A percentile compares a stretch with the other conserved stretches of the same genome.
Evolutionary conservation across 2,888 invertebrate genomes (phyloP).

Genomic region (Aricia artaxerxes): DNA sequence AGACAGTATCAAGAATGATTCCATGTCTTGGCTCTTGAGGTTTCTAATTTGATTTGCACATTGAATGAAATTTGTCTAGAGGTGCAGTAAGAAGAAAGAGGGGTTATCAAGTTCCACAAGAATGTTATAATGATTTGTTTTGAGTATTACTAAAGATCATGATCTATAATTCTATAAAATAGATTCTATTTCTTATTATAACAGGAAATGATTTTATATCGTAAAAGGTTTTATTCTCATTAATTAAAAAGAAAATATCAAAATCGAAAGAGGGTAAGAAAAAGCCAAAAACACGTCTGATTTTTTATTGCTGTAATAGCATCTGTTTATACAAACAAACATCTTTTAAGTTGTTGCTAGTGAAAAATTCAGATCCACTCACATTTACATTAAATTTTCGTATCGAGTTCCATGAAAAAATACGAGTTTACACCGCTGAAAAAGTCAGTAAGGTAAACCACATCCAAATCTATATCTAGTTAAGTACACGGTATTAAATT

Average conservation of each 20-base stretch:
- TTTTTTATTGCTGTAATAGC: constrained; percentile 80
- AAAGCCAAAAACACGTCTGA: constrained; percentile 9
- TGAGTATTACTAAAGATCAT: background rate
- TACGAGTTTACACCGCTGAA: constrained; percentile 49
- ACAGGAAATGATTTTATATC: background rate
- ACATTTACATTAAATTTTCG: constrained; percentile 57
- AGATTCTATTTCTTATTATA: background rate
- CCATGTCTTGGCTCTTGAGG: background rate
- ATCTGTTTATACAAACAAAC: constrained; percentile 75
- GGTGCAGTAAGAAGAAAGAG: background rate
- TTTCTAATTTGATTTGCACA: background rate
- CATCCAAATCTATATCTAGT: constrained; percentile 45
- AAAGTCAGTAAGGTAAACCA: constrained; percentile 46
- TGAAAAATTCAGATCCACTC: constrained; percentile 66
- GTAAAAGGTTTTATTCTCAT: background rate
- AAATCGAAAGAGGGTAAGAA: constrained; percentile 16
- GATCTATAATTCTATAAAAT: too few species aligned
- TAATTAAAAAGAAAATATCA: background rate
- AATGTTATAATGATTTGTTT: background rate
- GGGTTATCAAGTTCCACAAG: background rate
- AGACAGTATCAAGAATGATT: background rate
- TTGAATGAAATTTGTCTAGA: background rate
- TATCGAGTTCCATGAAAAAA: constrained; percentile 51
- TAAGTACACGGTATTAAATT: constrained; percentile 30
- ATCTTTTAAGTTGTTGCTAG: constrained; percentile 70